Evolutionary conservation across 2,797 vertebrate species (phyloP).

Genomic region (Centroberyx gerrardi): DNA sequence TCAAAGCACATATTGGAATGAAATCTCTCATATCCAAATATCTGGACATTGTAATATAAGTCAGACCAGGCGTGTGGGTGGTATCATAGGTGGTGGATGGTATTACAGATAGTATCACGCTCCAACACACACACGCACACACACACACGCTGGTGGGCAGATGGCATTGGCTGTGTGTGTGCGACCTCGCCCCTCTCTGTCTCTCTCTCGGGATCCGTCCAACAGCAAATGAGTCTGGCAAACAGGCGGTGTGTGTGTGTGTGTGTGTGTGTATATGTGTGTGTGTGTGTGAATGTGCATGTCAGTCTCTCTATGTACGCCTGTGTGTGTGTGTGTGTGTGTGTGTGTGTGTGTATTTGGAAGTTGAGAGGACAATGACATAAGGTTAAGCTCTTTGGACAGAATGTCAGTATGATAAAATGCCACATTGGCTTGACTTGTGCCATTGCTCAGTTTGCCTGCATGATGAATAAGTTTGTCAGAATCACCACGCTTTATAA

Average conservation of each 20-base stretch:
- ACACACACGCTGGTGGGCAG: slow-evolving; percentile 58
- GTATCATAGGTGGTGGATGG: slow-evolving; percentile 27
- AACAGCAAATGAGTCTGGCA: slow-evolving; percentile 55
- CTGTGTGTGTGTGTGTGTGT: neutral
- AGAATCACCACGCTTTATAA: neutral
- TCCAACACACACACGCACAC: slow-evolving; percentile 12
- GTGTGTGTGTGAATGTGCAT: neutral
- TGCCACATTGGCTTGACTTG: slow-evolving; percentile 4
- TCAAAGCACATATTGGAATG: slow-evolving; percentile 17
- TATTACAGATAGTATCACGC: slow-evolving; percentile 10
- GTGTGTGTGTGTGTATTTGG: neutral
- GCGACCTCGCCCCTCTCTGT: slow-evolving; percentile 55
- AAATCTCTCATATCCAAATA: slow-evolving; percentile 55
- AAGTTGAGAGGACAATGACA: slow-evolving; percentile 25
- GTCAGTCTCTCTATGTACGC: no score
- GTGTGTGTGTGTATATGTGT: slow-evolving; percentile 31
- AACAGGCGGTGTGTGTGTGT: slow-evolving; percentile 63
- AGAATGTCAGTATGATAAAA: slow-evolving; percentile 37
- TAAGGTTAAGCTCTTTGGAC: slow-evolving; percentile 42
- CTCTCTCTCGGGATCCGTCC: slow-evolving; percentile 64
- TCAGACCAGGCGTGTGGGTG: slow-evolving; percentile 52
- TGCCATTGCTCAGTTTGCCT: slow-evolving; percentile 12
- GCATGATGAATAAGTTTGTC: slow-evolving; percentile 12
- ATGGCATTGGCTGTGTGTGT: slow-evolving; percentile 66
- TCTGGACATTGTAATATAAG: neutral